phyloP scores from a whole-genome alignment of 2,888 invertebrate genomes.

The Chromoteleia sp. region DNA sequence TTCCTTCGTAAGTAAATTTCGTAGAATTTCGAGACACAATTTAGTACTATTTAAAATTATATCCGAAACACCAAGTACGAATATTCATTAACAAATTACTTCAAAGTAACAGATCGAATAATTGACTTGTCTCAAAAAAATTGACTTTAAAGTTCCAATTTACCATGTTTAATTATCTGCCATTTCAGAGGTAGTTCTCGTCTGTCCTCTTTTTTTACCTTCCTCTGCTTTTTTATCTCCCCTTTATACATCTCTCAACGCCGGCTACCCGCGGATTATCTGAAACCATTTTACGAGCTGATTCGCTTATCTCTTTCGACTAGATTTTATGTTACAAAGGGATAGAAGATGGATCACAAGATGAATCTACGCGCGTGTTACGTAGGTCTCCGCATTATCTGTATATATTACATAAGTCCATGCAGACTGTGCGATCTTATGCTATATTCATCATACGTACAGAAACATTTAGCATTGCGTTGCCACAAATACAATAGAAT shows the following conservation, averaged over 20 bases:
- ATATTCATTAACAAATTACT: conserved; percentile 3
- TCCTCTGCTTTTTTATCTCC: conserved; percentile 29
- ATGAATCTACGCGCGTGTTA: conserved; percentile 52
- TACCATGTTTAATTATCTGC: conserved; percentile 42
- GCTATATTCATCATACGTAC: conserved; percentile 6
- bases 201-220: conserved; percentile 7
- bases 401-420: conserved; percentile 18
- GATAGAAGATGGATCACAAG: conserved; percentile 29
- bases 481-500: not conserved
- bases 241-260: conserved; percentile 40
- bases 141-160: conserved; percentile 16
- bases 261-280: conserved; percentile 48
- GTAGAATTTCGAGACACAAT: not conserved
- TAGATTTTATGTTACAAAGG: conserved; percentile 53
- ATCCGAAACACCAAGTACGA: not conserved
- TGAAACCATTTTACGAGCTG: conserved; percentile 51
- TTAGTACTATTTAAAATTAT: not conserved
- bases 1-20: not conserved
- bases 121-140: conserved; percentile 27
- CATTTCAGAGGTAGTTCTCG: conserved; percentile 28
- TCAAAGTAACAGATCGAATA: conserved; percentile 6
- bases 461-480: not conserved
- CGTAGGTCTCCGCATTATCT: conserved; percentile 9
- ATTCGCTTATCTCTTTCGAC: conserved; percentile 48
- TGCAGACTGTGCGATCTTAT: not conserved